Percentiles rank a stretch among this genome's conserved stretches.
Conservation (phyloP, 64 coral and sea anemone species). For the Dendronephthya gigantea region DNA sequence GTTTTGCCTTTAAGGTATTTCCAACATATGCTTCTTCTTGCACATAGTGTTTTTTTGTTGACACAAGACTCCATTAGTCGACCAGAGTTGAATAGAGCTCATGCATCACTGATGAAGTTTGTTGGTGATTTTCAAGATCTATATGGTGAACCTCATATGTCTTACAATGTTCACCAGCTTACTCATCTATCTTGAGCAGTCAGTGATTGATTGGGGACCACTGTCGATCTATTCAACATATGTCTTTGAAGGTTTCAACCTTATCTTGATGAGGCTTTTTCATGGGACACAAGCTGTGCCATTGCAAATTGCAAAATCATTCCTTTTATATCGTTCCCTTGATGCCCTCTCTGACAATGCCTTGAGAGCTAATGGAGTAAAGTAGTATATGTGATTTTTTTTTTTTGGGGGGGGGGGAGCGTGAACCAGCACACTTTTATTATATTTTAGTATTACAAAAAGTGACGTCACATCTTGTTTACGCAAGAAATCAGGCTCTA, state of each 20-base stretch:
- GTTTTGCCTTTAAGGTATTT: background rate
- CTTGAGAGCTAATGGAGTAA: too few relatives aligned
- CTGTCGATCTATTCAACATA: background rate
- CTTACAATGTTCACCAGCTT: constrained; percentile 7
- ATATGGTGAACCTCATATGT: too few relatives aligned
- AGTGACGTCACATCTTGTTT: too few relatives aligned
- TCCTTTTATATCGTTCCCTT: too few relatives aligned
- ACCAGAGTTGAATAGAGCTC: background rate
- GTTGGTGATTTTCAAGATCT: background rate
- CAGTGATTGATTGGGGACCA: background rate
- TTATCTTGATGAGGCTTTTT: background rate
- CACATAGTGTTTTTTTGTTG: background rate
- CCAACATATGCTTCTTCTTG: background rate
- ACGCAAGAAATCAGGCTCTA: too few relatives aligned
- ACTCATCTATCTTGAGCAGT: background rate
- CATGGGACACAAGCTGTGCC: constrained; percentile 9
- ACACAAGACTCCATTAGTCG: background rate
- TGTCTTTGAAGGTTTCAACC: background rate
- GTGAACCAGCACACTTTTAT: too few relatives aligned
- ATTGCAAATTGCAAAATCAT: background rate
- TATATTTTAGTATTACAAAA: too few relatives aligned
- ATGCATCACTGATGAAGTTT: background rate
- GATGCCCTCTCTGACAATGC: too few relatives aligned
- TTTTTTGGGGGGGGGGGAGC: too few relatives aligned
- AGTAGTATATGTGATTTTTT: too few relatives aligned